phyloP scores from a whole-genome alignment of 92 coral and sea anemone genomes.

The Zoanthus solanderi region DNA sequence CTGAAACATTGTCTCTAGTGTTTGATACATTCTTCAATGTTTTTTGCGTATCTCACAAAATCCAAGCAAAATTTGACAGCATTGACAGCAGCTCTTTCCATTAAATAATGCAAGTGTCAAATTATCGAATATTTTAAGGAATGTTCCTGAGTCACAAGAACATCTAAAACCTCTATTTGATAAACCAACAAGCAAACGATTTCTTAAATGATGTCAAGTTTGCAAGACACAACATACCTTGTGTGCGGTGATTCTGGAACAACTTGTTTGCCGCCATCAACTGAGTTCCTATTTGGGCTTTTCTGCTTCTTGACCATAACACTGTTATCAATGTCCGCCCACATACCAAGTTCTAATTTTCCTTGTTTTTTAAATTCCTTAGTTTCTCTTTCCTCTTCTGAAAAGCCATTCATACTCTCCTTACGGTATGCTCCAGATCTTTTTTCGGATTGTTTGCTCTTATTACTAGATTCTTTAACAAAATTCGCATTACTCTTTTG shows the following conservation, averaged over 20 bases:
- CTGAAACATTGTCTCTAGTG: no score
- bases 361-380: slow-evolving; percentile 6
- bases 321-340: slow-evolving; percentile 32
- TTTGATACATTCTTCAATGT: no score
- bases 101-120: no score
- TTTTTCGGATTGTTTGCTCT: neutral
- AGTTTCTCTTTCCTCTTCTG: slow-evolving; percentile 7
- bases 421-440: neutral
- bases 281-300: neutral
- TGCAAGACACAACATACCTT: slow-evolving; percentile 3
- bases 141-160: no score
- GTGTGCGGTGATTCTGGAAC: neutral
- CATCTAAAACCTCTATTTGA: no score
- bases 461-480: neutral
- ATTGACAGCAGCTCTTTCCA: no score
- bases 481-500: neutral
- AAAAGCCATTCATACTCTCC: slow-evolving; percentile 8
- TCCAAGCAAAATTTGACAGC: no score
- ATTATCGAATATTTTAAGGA: no score
- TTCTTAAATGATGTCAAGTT: no score
- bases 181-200: no score
- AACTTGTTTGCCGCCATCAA: neutral
- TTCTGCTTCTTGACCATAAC: slow-evolving; percentile 1
- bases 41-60: no score
- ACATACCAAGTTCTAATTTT: slow-evolving; percentile 32